These are phyloP conservation scores for Pristionchus fissidentatus DNA, from an alignment of 2,888 invertebrate species.

Conservation along the genomic window DNA sequence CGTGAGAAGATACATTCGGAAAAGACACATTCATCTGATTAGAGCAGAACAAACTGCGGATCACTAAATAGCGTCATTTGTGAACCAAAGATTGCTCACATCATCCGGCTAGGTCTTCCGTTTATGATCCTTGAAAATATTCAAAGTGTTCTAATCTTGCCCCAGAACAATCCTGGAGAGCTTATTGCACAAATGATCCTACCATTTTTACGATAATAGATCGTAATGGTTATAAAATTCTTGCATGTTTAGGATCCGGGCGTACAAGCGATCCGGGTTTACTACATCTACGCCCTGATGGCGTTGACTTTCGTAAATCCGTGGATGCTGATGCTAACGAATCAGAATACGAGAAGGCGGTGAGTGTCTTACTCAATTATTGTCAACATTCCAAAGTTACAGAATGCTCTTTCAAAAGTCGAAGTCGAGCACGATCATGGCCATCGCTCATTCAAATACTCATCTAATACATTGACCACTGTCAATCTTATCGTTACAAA, in stretches of 20 bases:
- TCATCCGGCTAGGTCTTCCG: too few relatives aligned
- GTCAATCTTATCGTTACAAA: too few relatives aligned
- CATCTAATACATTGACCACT: background rate
- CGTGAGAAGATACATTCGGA: background rate
- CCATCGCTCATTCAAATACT: background rate
- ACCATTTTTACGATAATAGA: too few relatives aligned
- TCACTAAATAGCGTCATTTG: too few relatives aligned
- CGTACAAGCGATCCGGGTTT: background rate
- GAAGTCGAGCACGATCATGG: background rate
- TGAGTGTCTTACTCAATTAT: background rate
- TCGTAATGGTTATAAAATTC: too few relatives aligned
- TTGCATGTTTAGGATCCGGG: background rate
- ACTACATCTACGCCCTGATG: constrained; percentile 9
- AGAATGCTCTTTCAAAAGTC: constrained; percentile 23
- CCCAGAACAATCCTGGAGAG: too few relatives aligned
- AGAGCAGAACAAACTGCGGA: too few relatives aligned
- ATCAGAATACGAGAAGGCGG: constrained; percentile 6
- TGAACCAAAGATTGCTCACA: too few relatives aligned
- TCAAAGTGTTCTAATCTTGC: too few relatives aligned
- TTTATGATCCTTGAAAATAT: too few relatives aligned
- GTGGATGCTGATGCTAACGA: background rate
- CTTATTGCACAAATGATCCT: too few relatives aligned
- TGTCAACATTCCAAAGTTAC: background rate
- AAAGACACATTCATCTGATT: background rate
- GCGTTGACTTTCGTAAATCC: constrained; percentile 14